These are phyloP conservation scores for Chironomus tentans DNA, from an alignment of 2,888 invertebrate genomes.

Conservation along the genomic window DNA sequence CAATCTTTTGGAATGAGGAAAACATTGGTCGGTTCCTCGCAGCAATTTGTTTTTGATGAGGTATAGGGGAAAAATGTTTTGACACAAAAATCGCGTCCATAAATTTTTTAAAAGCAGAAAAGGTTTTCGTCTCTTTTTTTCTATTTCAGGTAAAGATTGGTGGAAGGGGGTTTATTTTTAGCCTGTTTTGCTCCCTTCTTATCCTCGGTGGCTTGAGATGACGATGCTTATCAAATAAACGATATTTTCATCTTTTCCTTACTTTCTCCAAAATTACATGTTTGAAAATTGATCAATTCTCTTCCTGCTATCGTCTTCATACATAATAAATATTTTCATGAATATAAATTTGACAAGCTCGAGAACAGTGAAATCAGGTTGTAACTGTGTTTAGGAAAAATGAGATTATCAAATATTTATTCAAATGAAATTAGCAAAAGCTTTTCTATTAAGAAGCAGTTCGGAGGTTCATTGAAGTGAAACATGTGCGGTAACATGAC, in stretches of 20 bases:
- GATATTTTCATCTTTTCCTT: neutral
- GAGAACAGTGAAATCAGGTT: no score
- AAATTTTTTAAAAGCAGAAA: neutral
- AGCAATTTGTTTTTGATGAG: slow-evolving; percentile 22
- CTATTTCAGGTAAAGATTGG: neutral
- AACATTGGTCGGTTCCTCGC: neutral
- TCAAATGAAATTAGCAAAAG: no score
- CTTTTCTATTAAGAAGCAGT: no score
- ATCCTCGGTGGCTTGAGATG: neutral
- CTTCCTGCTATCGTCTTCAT: neutral
- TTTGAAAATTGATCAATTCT: neutral
- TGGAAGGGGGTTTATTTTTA: neutral
- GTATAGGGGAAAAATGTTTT: neutral
- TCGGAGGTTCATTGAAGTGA: no score
- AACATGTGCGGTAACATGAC: no score
- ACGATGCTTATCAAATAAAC: neutral
- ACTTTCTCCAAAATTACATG: neutral
- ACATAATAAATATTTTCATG: slow-evolving; percentile 21
- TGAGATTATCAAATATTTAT: no score
- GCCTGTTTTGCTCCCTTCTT: neutral
- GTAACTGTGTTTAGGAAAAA: no score
- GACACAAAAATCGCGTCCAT: neutral
- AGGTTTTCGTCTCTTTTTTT: neutral
- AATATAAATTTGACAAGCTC: neutral
- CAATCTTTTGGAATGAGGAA: neutral